Percentiles rank a stretch among this genome's conserved stretches.
Conservation (phyloP, 2,113 vertebrate genomes). For the Pampusana beccarii region DNA sequence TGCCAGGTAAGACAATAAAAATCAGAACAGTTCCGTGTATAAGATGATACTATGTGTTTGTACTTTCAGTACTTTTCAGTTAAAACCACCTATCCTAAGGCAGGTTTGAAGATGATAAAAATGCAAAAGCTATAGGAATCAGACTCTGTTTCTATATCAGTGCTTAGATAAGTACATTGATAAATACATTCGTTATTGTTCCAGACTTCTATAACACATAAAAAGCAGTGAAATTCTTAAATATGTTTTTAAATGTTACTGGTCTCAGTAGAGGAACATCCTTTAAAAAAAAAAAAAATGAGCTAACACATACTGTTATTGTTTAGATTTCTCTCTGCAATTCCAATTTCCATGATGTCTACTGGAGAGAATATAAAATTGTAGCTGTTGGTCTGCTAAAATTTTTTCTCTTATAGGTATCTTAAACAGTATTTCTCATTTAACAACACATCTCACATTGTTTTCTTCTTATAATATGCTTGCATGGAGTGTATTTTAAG, state of each 20-base stretch:
- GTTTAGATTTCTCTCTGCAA: neutral
- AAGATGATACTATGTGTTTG: neutral
- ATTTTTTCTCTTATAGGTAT: neutral
- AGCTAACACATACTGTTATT: neutral
- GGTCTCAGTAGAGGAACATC: neutral
- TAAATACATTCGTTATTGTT: neutral
- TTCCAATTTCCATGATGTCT: neutral
- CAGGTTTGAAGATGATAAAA: neutral
- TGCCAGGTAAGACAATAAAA: neutral
- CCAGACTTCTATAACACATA: neutral
- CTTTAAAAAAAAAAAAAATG: neutral
- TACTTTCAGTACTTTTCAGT: neutral
- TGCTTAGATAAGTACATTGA: neutral
- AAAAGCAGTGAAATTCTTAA: neutral
- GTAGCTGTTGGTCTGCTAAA: neutral
- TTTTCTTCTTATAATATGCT: neutral
- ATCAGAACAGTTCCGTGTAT: neutral
- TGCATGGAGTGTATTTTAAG: neutral
- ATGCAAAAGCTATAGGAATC: neutral
- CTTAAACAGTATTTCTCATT: neutral
- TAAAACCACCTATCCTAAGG: neutral
- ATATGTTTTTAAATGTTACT: neutral
- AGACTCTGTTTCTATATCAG: neutral
- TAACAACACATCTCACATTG: neutral
- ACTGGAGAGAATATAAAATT: neutral